Evolutionary conservation across 2,888 invertebrate species (phyloP), one percentile per base, ranked within the genome.

Genomic region (Electrophaes corylata): DNA sequence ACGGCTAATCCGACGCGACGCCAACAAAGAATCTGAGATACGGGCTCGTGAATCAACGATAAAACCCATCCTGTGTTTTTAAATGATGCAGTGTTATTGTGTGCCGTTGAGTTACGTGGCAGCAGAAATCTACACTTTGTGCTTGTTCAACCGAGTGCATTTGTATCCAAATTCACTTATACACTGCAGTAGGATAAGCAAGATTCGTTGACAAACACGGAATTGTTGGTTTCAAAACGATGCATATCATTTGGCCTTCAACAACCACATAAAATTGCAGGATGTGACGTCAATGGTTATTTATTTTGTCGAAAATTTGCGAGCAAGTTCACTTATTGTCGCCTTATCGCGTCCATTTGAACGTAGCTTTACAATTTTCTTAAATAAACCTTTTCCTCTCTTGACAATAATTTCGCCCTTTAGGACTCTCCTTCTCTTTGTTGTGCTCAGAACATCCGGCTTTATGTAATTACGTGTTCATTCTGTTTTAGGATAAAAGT

Each of bases 331-430:
- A n/a, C n/a, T n/a, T n/a, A n/a, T n/a, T n/a, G n/a, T n/a, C n/a
- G n/a, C n/a, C n/a, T n/a, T n/a, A n/a, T 29, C 45, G 33, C 33
- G n/a, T 12, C 33, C 20, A 8, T 33, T 33, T 8, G 12, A 12
- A 33, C n/a, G 19, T 46, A 46, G 46, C 33, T 33, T 33, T 18
- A 45, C 45, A 8, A 29, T 44, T 19, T 40, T 54, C 2, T 14
- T 44, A 26, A 4, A 33, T 40, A 46, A 56, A 39, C 20, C 39
- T 45, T 48, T 40, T 33, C 37, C 3, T 31, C 16, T 39, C 45
- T 31, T 31, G 16, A 14, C 41, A 41, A 29, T 1, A 40, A 23
- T 40, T 4, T 31, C 12, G 29, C 20, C 14, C 37, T 14, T 47
- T 14, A 47, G 12, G 33, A 12, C 33, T 44, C 12, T 11, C 8